These are phyloP conservation scores for Arctia plantaginis DNA, from an alignment of 2,888 invertebrate species.

Conservation along the genomic window DNA sequence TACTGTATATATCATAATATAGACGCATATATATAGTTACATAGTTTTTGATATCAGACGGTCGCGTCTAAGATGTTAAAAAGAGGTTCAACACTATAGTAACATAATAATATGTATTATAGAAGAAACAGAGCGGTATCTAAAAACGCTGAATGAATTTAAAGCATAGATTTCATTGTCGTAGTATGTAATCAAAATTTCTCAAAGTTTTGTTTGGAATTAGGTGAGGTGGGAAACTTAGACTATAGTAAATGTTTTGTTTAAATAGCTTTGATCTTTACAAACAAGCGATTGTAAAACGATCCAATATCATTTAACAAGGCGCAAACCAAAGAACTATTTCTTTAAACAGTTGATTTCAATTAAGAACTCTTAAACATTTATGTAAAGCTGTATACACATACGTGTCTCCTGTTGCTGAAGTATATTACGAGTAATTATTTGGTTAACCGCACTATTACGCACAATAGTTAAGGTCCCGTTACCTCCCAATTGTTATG, in stretches of 20 bases:
- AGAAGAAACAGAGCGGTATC: neutral
- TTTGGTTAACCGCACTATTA: constrained; percentile 16
- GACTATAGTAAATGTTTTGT: neutral
- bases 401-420: neutral
- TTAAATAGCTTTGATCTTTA: neutral
- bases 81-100: neutral
- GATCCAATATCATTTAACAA: neutral
- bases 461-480: constrained; percentile 9
- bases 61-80: no score
- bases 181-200: neutral
- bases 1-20: no score
- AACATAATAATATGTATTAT: neutral
- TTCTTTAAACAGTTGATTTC: neutral
- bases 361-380: neutral
- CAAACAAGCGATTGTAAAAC: neutral
- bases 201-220: neutral
- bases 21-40: no score
- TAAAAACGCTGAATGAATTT: neutral
- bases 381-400: neutral
- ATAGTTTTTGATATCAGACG: no score
- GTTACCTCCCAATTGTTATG: constrained; percentile 16
- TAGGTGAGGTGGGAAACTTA: neutral
- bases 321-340: neutral
- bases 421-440: neutral
- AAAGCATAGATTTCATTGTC: neutral